Base-by-base conservation (phyloP, 1,140 invertebrate genomes). In the Drosophila rufa region DNA sequence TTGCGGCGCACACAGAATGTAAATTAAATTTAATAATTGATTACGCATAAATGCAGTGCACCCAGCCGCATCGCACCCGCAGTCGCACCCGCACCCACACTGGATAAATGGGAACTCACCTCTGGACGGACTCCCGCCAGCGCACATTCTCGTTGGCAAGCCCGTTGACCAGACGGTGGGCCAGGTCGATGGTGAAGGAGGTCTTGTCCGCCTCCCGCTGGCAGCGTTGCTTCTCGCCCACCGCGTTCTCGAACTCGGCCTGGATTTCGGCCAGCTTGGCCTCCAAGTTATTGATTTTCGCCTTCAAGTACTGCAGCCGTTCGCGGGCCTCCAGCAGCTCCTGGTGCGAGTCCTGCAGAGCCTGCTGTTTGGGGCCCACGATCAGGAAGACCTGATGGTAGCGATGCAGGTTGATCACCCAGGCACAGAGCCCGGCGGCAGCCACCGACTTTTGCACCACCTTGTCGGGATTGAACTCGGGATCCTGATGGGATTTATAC, bases 301-400 rank as follows among this genome's bases (percentile, higher is more conserved):
- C 93, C 25, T 94, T 94, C 7, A 99, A 94, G 86, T 97, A 97
- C 45, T 96, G 95, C 36, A 99, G 93, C 82, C 98, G 97, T 2
- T 95, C 95, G 87, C 98, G 98, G 15, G 98, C 98, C 79, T 96
- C 95, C 12, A 96, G 95, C 4, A 99, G 94, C 87, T 98, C 97
- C 3, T 95, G 95, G 91, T 98, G 98, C 6, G 98, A 98, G 79
- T 96, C 95, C 27, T 96, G 95, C 6, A 99, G 94, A 14, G 94
- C 94, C 67, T 95, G 94, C 92, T 98, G 94, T 90, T 99, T 98
- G 25, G 98, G 98, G 81, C 98, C 98, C 0, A 99, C 98, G 36
- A 97, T 96, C 66, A 97, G 97, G 92, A 96, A 99, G 47, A 99
- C 97, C 58, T 97, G 96, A 93, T 98, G 97, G 93, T 98, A 99